Conservation (phyloP, 2,113 vertebrate species). For the Harpagus bidentatus region DNA sequence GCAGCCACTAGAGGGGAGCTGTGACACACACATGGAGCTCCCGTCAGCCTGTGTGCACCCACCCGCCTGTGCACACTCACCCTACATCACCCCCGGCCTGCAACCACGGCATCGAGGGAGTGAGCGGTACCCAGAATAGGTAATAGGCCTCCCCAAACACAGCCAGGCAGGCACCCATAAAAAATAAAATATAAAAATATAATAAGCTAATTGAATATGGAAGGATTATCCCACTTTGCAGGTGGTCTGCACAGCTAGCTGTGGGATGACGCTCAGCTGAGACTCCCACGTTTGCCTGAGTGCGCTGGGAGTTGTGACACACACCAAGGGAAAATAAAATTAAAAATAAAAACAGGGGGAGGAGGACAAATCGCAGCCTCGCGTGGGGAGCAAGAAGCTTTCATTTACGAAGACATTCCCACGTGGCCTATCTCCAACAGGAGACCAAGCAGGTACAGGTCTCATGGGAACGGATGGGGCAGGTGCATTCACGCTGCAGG, state of each 20-base stretch:
- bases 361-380: background rate
- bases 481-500: accelerated
- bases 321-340: background rate
- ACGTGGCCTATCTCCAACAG: background rate
- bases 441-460: background rate
- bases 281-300: background rate
- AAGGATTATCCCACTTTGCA: background rate
- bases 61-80: background rate
- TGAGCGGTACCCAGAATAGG: accelerated
- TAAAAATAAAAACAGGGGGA: background rate
- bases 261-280: background rate
- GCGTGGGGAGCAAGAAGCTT: background rate
- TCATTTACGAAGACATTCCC: background rate
- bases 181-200: background rate
- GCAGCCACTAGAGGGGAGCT: background rate
- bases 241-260: background rate
- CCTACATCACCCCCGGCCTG: background rate
- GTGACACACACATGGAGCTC: background rate
- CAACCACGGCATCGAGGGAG: accelerated
- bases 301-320: background rate
- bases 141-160: background rate
- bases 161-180: background rate
- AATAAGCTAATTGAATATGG: background rate
- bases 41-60: accelerated
- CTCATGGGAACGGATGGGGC: accelerated